Evolutionary conservation across 2,797 vertebrate genomes (phyloP), one percentile per base, ranked within the genome.

Genomic region (Lagorchestes hirsutus): DNA sequence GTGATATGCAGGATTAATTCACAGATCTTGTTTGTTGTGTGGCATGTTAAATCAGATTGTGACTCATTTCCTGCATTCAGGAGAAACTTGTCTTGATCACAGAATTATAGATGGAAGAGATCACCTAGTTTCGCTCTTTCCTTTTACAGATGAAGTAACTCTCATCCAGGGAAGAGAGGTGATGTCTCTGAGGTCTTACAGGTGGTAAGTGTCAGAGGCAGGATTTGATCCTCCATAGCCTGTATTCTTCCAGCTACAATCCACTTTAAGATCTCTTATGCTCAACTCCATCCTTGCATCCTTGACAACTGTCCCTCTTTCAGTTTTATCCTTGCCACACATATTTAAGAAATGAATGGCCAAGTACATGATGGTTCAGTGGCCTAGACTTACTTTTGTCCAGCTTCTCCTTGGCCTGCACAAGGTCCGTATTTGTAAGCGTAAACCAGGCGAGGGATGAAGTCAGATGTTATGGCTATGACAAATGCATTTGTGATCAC

Each of bases 371-470:
- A 74, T 12, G 4, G 29, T 62, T 93, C 74, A 27, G 29, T 5
- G 11, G 46, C 16, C 9, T 74, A 94, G 93, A 90, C 99, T 99
- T 99, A 99, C 99, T 99, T 99, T 98, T 99, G 99, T 96, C 99
- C 99, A 40, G 99, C 99, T 98, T 99, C 99, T 97, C 99, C 99
- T 98, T 99, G 99, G 82, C 99, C 99, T 11, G 99, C 99, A 97
- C 99, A 99, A 54, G 99, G 99, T 98, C 99, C 99, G 0, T 99
- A 99, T 97, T 99, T 99, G 97, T 99, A 99, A 59, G 99, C 99
- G 90, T 99, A 99, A 92, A 99, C 99, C 96, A 99, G 98, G 82
- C 99, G 99, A 97, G 99, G 99, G 96, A 99, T 99, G 95, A 99
- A 99, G 98, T 99, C 99, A 0, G 99, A 99, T 46, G 99, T 99